phyloP scores from a whole-genome alignment of 2,888 invertebrate species.

The Lasioglossum morio region DNA sequence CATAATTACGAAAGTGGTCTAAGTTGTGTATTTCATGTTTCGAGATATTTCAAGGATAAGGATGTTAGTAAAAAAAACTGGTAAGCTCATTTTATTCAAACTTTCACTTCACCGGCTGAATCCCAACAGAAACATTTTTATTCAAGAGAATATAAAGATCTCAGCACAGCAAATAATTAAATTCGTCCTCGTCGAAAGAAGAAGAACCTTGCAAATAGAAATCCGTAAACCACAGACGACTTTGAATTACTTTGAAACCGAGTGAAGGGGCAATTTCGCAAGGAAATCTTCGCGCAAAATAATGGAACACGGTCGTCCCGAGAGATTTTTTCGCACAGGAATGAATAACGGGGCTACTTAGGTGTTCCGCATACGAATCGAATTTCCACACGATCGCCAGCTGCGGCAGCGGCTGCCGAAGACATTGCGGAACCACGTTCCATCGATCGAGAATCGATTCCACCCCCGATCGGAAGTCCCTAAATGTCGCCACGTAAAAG shows the following conservation, averaged over 20 bases:
- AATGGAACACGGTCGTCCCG: not conserved
- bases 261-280: not conserved
- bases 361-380: conserved; percentile 3
- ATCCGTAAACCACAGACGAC: not conserved
- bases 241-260: conserved; percentile 1
- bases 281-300: not conserved
- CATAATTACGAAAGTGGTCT: no score
- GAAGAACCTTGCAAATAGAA: not conserved
- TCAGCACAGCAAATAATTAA: not conserved
- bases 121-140: not conserved
- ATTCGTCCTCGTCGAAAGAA: not conserved
- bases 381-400: conserved; percentile 9
- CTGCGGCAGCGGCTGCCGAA: not conserved
- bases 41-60: no score
- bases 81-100: no score
- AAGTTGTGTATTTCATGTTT: no score
- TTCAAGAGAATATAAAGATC: not conserved
- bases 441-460: conserved; percentile 24
- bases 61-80: no score
- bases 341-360: not conserved
- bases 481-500: conserved; percentile 25
- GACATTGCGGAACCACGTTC: conserved; percentile 4
- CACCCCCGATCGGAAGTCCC: not conserved
- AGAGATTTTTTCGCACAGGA: not conserved
- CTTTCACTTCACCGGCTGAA: no score